A percentile compares a stretch with the other conserved stretches of the same genome.
These are phyloP conservation scores for Phataginus tetradactyla DNA, from an alignment of 2,797 vertebrate genomes.

Conservation along the genomic window DNA sequence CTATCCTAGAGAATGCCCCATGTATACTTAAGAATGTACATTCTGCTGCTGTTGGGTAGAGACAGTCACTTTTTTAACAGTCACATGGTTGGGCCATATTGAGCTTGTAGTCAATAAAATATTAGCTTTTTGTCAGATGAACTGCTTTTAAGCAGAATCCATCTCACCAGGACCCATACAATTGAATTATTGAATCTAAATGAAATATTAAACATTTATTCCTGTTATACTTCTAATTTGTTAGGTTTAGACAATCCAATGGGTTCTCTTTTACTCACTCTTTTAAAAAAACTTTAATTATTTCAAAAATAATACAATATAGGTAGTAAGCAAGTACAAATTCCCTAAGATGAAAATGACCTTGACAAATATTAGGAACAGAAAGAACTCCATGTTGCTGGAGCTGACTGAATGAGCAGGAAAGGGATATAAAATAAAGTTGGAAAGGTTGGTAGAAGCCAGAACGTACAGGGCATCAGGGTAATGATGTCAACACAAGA, in stretches of 20 bases:
- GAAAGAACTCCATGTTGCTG: neutral
- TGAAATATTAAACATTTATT: constrained; percentile 58
- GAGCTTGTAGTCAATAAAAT: constrained; percentile 2
- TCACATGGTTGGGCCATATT: neutral
- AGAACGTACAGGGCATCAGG: neutral
- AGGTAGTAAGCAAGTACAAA: neutral
- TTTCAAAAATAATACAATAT: neutral
- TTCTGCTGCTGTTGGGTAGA: neutral
- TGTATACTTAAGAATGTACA: neutral
- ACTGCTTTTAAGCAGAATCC: neutral
- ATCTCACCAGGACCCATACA: neutral
- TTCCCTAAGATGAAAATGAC: neutral
- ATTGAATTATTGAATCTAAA: constrained; percentile 51
- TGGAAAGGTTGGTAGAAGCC: neutral
- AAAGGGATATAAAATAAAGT: neutral
- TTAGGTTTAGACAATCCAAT: constrained; percentile 39
- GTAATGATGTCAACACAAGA: neutral
- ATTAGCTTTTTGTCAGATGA: constrained; percentile 18
- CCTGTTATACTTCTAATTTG: neutral
- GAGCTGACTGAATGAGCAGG: neutral
- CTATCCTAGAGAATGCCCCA: neutral
- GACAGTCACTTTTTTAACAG: neutral
- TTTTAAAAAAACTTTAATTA: constrained; percentile 14
- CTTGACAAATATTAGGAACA: neutral
- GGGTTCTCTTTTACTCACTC: neutral